Evolutionary conservation across 1,140 invertebrate genomes (phyloP), one percentile per base, ranked within the genome.

Genomic region (Formica selysi): DNA sequence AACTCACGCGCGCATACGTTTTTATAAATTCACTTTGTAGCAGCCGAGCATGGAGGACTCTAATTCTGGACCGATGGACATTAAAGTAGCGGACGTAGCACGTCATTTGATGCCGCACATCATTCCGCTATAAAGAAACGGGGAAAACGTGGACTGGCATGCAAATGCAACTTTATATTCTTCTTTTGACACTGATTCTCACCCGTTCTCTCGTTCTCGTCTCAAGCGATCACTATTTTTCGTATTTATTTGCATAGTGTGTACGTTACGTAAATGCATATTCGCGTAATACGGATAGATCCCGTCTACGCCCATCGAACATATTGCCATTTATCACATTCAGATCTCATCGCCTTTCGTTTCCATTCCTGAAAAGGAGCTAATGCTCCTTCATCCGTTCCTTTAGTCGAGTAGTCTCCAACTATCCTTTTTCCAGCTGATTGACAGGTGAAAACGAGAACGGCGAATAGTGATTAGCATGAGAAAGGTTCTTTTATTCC

Each of bases 121-220:
- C 62, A 74, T 76, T 13, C 48, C 51, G 41, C 29, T 36, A 51
- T 26, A 36, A 8, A 59, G 59, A 22, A 36, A 64, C 65, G 26
- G 38, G 54, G 22, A 29, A 41, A 74, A 67, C 76, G 67, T 74
- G 48, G 36, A 29, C 32, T 13, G 32, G 68, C 70, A 79, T 87
- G 78, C 79, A 92, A 92, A 92, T 92, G 85, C 80, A 91, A 85
- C 88, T 79, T 83, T 68, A 91, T 89, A 65, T 57, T 76, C 36
- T 67, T 80, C 86, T 88, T 89, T 90, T 90, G 88, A 90, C 71
- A 86, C 80, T 22, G 32, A 86, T 90, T 83, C 48, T 78, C 78
- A 44, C 41, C n/a, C 44, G 29, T 22, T 36, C 64, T 32, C 54
- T 16, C 41, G 8, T 13, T 38, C 51, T 80, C 62, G 22, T 73